Percentiles rank a stretch among this genome's conserved stretches.
These are phyloP conservation scores for Epiblema foenella DNA, from an alignment of 2,888 invertebrate species.

Conservation along the genomic window DNA sequence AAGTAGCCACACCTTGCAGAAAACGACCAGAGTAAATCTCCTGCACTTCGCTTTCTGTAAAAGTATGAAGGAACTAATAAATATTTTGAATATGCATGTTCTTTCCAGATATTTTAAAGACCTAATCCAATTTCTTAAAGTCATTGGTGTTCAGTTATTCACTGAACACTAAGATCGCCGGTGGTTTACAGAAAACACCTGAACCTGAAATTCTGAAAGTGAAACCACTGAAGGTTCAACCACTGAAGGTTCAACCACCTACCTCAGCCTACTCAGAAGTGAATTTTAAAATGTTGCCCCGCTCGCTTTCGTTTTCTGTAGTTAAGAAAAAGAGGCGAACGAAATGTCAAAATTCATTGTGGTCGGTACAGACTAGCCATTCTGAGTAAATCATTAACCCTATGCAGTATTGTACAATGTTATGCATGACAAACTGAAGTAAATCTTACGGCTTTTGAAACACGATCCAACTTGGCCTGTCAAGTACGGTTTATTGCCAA, in stretches of 20 bases:
- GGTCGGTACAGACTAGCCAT: not conserved
- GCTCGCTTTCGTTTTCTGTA: not conserved
- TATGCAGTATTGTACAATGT: slow-evolving; percentile 13
- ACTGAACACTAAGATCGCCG: too few relatives aligned
- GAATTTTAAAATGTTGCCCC: not conserved
- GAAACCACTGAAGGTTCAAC: too few relatives aligned
- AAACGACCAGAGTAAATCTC: not conserved
- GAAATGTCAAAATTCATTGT: not conserved
- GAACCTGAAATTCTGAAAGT: too few relatives aligned
- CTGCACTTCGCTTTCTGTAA: not conserved
- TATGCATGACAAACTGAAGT: too few relatives aligned
- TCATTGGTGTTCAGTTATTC: too few relatives aligned
- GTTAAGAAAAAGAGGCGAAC: not conserved
- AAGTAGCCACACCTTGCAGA: not conserved
- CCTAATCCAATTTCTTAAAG: too few relatives aligned
- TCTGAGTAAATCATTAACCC: slow-evolving; percentile 5
- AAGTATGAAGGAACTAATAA: not conserved
- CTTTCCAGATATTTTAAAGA: too few relatives aligned
- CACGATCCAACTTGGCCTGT: slow-evolving; percentile 13
- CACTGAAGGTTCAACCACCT: too few relatives aligned
- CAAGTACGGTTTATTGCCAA: slow-evolving; percentile 7
- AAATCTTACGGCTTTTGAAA: not conserved
- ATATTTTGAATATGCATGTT: too few relatives aligned
- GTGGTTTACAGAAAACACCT: too few relatives aligned
- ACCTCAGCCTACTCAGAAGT: too few relatives aligned